Base-by-base conservation (phyloP, 2,113 vertebrate genomes). In the Pedetes capensis region DNA sequence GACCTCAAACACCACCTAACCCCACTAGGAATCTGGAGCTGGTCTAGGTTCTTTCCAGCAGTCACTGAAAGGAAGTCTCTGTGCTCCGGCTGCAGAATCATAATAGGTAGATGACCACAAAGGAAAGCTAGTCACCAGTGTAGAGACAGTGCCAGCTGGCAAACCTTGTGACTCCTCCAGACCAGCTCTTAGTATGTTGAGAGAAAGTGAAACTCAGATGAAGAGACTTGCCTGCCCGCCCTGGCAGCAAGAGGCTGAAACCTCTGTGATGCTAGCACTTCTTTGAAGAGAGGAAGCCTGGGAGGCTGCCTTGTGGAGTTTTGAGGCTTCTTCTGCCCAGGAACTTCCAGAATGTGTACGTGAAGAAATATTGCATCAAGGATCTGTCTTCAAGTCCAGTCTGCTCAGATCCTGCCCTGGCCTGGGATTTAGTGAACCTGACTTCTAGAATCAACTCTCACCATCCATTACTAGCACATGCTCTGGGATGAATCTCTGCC, bases 161-260 rank as follows among this genome's bases (percentile, higher is more conserved):
- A 87, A 80, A 64, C 74, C 17, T 32, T 1, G 3, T 13, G 47
- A 68, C 42, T 94, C 68, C 27, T 96, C 74, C 71, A 83, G 57
- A 51, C 87, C 90, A 82, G 49, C 83, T 49, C 37, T 94, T 72
- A 59, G 63, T 79, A 39, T 64, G 47, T n/a, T 39, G 71, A 72
- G 44, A 94, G 81, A 90, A 91, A 87, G 59, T 81, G 59, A 92
- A 94, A 84, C 49, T 57, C 37, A 68, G 76, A 80, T 39, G 49
- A 71, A 95, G 69, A 0, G 7, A 53, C 4, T 8, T 1, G 2
- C 72, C 51, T 27, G 0, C 68, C 42, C 8, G 32, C 42, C 34
- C 57, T 80, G 91, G 44, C 81, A 84, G 34, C 5, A 51, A 85
- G 22, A 88, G 17, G 25, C 59, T 79, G 51, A 44, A 84, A 61